Evolutionary conservation across 2,113 vertebrate species (phyloP).

Genomic region (Callocephalon fimbriatum): DNA sequence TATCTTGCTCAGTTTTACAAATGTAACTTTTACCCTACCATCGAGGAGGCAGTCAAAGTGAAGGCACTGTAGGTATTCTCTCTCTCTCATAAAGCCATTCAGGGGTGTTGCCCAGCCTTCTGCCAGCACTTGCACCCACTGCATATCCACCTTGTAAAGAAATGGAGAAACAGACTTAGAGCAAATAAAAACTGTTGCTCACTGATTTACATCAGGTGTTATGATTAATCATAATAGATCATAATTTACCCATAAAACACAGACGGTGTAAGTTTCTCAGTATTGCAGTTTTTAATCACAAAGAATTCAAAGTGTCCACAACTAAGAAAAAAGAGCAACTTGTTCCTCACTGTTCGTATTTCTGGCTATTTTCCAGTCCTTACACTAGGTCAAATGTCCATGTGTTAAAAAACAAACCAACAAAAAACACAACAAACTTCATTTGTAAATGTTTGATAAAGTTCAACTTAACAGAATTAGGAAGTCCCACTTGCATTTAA

Average conservation of each 20-base stretch:
- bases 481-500: not conserved
- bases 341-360: not conserved
- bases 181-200: not conserved
- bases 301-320: not conserved
- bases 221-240: not conserved
- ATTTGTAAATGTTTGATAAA: not conserved
- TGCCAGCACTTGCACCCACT: conserved; percentile 98
- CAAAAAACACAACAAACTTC: not conserved
- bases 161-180: not conserved
- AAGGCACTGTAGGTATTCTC: conserved; percentile 96
- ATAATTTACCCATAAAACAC: not conserved
- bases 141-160: conserved; percentile 91
- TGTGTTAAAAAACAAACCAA: not conserved
- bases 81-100: conserved; percentile 97
- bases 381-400: not conserved
- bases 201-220: not conserved
- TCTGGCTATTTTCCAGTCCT: not conserved
- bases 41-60: conserved; percentile 97
- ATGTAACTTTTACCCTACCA: conserved; percentile 78
- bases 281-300: not conserved
- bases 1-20: not conserved
- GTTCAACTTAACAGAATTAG: not conserved
- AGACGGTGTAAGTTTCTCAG: not conserved
- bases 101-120: conserved; percentile 98
- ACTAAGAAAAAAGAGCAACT: not conserved